Base-by-base conservation (phyloP, 2,888 invertebrate genomes). In the Andrena minutula region DNA sequence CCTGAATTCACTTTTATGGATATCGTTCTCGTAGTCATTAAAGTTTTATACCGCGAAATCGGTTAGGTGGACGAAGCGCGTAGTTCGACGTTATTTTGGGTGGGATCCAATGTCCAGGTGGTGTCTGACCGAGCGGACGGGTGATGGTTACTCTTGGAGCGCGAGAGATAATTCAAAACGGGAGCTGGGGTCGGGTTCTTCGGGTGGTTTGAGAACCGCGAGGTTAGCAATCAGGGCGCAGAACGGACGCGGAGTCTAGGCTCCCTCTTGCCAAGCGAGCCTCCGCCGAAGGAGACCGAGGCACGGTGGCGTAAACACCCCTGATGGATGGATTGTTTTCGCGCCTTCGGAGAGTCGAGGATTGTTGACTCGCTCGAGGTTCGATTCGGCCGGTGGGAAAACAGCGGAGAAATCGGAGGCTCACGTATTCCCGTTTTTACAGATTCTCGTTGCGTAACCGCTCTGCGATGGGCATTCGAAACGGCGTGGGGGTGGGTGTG, bases 291-390 rank as follows among this genome's bases (percentile, higher is more conserved):
- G 64, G 56, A 65, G 47, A 69, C 23, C 65, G 41, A 20, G 41
- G 20, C 47, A 60, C n/a, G 63, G 58, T 66, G 82, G 78, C 76
- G 90, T 90, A 90, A 90, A 90, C 89, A 89, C 58, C 68, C 77
- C 89, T 89, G 89, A 90, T 89, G 87, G 89, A 90, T 90, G 88
- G 90, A 90, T 88, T 90, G 90, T 90, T 90, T 90, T 90, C 90
- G 89, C 86, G 90, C 88, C 85, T 88, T 87, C 82, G 71, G 84
- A 82, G 85, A 78, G 70, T 65, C 85, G n/a, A 68, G 75, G 85
- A 84, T 83, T 84, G 87, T 88, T 85, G 83, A 79, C 79, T 82
- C 65, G 69, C 73, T 76, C 10, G 26, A 76, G 26, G 64, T 65
- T 82, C 68, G 65, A 81, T 68, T 78, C 73, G 64, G 66, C 20